Percentiles rank a stretch among this genome's conserved stretches.
phyloP scores from a whole-genome alignment of 2,113 vertebrate genomes.

The Herpailurus yagouaroundi region DNA sequence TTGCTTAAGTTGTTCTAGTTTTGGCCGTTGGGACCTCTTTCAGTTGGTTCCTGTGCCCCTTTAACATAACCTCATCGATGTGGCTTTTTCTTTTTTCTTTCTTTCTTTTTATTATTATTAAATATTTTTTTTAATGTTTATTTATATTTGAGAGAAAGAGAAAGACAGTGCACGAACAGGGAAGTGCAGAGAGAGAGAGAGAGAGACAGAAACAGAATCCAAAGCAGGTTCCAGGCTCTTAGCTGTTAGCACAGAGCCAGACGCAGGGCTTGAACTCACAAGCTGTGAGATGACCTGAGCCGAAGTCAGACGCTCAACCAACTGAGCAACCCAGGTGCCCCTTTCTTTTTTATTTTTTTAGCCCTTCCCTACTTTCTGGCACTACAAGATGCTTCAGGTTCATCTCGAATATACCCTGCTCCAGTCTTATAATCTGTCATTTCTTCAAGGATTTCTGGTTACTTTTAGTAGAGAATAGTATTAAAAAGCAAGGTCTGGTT shows the following conservation, averaged over 20 bases:
- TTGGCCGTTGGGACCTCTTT: not conserved
- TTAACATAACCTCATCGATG: not conserved
- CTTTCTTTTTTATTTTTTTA: not conserved
- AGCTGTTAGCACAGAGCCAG: too few relatives aligned
- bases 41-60: not conserved
- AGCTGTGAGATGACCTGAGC: too few relatives aligned
- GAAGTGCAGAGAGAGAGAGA: too few relatives aligned
- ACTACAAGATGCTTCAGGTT: not conserved
- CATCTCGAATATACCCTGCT: not conserved
- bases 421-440: not conserved
- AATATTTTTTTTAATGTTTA: too few relatives aligned
- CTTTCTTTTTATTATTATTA: not conserved
- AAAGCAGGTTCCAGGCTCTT: too few relatives aligned
- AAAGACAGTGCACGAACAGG: too few relatives aligned
- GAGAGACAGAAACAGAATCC: too few relatives aligned
- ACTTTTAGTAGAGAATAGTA: not conserved
- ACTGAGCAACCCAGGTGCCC: too few relatives aligned
- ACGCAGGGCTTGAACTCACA: too few relatives aligned
- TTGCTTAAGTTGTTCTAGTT: not conserved
- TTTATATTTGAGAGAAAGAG: too few relatives aligned
- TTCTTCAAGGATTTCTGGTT: not conserved
- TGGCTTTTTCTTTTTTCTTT: not conserved
- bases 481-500: not conserved
- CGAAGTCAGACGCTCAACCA: too few relatives aligned
- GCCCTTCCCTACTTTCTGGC: not conserved